These are phyloP conservation scores for Rissa tridactyla DNA, from an alignment of 2,113 vertebrate species.

Conservation along the genomic window DNA sequence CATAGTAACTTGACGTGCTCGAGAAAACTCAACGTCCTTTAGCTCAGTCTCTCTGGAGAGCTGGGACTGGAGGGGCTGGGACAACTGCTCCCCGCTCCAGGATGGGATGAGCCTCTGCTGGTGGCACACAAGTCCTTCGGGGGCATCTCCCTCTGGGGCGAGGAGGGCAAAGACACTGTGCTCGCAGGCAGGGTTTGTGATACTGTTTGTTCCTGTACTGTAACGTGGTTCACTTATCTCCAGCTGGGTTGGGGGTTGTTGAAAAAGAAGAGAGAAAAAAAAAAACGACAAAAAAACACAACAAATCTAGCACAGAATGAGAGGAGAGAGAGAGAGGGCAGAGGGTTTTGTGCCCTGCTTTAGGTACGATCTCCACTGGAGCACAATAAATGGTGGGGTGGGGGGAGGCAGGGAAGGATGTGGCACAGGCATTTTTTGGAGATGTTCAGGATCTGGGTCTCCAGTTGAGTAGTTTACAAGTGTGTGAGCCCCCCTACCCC, in stretches of 20 bases:
- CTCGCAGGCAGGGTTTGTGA: rapidly evolving
- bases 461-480: background rate
- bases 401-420: background rate
- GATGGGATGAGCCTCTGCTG: background rate
- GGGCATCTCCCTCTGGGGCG: rapidly evolving
- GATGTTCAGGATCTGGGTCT: background rate
- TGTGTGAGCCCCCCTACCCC: rapidly evolving
- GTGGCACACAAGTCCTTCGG: background rate
- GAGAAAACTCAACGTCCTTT: conserved; percentile 82
- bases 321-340: background rate
- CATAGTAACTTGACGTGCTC: conserved; percentile 89
- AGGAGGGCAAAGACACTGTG: background rate
- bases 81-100: background rate
- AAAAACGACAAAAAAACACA: background rate
- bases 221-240: conserved; percentile 42
- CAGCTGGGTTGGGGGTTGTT: conserved; percentile 63
- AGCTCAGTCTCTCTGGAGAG: conserved; percentile 47
- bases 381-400: rapidly evolving
- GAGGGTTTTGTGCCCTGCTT: background rate
- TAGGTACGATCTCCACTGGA: background rate
- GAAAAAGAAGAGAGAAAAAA: background rate
- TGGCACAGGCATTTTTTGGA: background rate
- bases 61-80: background rate
- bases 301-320: background rate
- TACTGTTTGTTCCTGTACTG: conserved; percentile 42